Conservation (phyloP, 2,888 invertebrate genomes). For the Steinernema scapterisci region DNA sequence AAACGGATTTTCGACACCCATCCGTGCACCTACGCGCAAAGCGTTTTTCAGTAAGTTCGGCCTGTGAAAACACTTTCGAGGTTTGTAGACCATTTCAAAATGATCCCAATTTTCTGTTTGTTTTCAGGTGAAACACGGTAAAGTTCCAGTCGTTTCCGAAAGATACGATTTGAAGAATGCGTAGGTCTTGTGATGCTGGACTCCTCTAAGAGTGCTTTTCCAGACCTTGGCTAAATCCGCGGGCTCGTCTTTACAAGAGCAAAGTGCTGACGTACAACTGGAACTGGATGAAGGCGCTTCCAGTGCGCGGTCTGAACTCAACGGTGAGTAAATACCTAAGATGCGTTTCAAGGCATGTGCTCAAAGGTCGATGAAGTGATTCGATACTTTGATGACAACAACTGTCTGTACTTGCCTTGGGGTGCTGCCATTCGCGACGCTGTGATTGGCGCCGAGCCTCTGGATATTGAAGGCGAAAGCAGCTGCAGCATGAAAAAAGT, state of each 20-base stretch:
- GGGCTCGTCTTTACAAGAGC: background rate
- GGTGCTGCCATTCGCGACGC: background rate
- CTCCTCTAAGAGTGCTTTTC: background rate
- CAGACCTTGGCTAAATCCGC: background rate
- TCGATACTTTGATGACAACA: constrained; percentile 6
- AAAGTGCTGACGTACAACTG: background rate
- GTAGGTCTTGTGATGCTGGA: background rate
- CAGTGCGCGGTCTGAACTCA: background rate
- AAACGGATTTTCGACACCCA: background rate
- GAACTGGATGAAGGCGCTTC: constrained; percentile 20
- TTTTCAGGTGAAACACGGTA: background rate
- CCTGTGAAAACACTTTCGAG: background rate
- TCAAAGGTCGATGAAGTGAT: background rate
- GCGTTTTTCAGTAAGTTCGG: constrained; percentile 8
- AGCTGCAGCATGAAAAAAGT: constrained; percentile 34
- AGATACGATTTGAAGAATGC: background rate
- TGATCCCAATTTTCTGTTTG: background rate
- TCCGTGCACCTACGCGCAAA: background rate
- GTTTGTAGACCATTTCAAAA: background rate
- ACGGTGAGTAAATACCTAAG: background rate
- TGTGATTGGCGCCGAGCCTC: background rate
- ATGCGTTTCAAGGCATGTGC: background rate
- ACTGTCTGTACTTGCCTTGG: background rate
- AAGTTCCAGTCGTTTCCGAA: background rate
- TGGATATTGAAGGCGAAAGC: constrained; percentile 31